Base-by-base conservation (phyloP, 2,888 invertebrate genomes). In the Rapana venosa region DNA sequence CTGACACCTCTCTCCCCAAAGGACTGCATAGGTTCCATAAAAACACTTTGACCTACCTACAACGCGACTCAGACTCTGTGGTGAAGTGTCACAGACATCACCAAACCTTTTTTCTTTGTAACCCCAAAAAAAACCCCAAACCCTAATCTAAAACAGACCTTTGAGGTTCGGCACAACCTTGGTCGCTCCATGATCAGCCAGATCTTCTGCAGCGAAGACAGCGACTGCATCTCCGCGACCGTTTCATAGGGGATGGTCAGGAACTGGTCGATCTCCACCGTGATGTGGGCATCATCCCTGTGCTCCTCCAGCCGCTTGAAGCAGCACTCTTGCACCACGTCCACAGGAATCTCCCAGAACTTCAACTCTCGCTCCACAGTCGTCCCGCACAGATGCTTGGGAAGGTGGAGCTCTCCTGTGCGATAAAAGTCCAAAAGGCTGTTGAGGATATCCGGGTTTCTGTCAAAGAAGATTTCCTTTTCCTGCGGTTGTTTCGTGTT, bases 361-460 rank as follows among this genome's bases (percentile, higher is more conserved):
- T 15, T 30, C 84, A 84, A 30, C 30, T 84, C 84, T 17, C 58
- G 36, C 30, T 84, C 58, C 6, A 84, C 2, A 13, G 84, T 58
- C 15, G 17, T 56, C n/a, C 58, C 36, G 84, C 84, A 84, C 56
- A 84, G 30, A 58, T 58, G 35, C 30, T 26, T n/a, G 36, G 84
- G 84, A 35, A 84, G n/a, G 30, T 84, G 84, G 0, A 84, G 84
- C 56, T 84, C 84, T 20, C 84, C 84, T 6, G 84, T 84, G 58
- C 84, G 84, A 17, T 84, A 84, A 2, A 84, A 26, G 84, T 84
- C 84, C 84, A 84, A 35, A 26, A 84, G 8, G 58, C 58, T 84
- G 84, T 84, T 84, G n/a, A 84, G 1, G 26, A 84, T n/a, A 15
- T 84, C 84, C 58, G 84, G 84, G 84, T 84, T 84, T 36, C 84